Conservation (phyloP, 2,888 invertebrate species). For the Troglohyphantes excavatus region DNA sequence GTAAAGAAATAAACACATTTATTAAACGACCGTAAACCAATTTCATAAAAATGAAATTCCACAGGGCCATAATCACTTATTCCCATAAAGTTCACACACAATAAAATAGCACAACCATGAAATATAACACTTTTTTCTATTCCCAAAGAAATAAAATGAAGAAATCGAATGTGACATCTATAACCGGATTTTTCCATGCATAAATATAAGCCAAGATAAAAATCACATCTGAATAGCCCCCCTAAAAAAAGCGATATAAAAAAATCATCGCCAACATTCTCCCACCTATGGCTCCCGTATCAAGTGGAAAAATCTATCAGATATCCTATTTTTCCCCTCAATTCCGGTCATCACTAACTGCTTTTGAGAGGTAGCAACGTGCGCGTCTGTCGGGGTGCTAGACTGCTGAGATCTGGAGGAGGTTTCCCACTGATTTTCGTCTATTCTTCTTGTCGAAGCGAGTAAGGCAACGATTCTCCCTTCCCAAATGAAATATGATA, state of each 20-base stretch:
- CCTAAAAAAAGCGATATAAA: not conserved
- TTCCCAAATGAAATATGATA: slow-evolving; percentile 63
- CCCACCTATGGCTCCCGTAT: slow-evolving; percentile 29
- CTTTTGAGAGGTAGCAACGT: not conserved
- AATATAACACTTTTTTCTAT: not conserved
- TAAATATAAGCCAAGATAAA: not conserved
- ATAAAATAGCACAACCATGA: too few relatives aligned
- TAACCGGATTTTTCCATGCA: slow-evolving; percentile 42
- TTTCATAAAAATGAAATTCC: too few relatives aligned
- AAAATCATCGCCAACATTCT: not conserved
- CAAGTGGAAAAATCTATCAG: slow-evolving; percentile 49
- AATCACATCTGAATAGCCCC: not conserved
- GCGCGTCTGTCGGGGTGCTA: slow-evolving; percentile 38
- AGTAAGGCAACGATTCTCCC: slow-evolving; percentile 29
- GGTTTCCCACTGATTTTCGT: slow-evolving; percentile 67
- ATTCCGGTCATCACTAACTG: not conserved
- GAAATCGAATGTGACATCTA: slow-evolving; percentile 17
- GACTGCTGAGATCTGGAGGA: slow-evolving; percentile 45
- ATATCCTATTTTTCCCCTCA: slow-evolving; percentile 2
- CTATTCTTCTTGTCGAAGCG: slow-evolving; percentile 37
- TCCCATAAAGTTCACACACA: too few relatives aligned
- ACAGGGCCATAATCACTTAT: too few relatives aligned
- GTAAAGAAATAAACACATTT: too few relatives aligned
- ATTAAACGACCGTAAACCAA: too few relatives aligned
- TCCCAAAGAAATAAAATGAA: not conserved